A percentile compares a stretch with the other conserved stretches of the same genome.
Evolutionary conservation across 2,888 invertebrate genomes (phyloP).

Genomic region (Sepioteuthis lessoniana): DNA sequence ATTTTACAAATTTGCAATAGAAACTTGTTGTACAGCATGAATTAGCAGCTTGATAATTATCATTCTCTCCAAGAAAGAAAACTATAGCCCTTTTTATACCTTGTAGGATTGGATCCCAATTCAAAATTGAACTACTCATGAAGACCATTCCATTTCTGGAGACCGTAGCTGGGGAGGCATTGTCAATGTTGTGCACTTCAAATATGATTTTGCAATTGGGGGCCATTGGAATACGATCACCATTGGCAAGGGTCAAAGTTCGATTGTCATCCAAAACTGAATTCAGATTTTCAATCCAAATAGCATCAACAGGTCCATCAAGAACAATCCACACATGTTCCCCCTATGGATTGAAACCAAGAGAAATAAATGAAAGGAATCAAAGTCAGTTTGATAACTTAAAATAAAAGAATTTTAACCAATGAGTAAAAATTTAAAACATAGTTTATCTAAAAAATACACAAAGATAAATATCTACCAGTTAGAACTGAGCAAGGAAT

Average conservation of each 20-base stretch:
- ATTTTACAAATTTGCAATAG: too few species aligned
- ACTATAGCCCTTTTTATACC: slow-evolving; percentile 69
- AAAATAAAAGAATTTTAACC: too few species aligned
- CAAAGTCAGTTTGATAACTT: too few species aligned
- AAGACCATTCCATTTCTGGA: slow-evolving; percentile 80
- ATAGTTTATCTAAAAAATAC: too few species aligned
- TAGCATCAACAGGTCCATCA: slow-evolving; percentile 76
- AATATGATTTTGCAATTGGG: slow-evolving; percentile 76
- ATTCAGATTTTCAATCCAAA: slow-evolving; percentile 77
- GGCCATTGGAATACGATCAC: slow-evolving; percentile 76
- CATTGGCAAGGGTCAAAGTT: slow-evolving; percentile 76
- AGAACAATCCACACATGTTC: slow-evolving; percentile 75
- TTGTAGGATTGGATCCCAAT: slow-evolving; percentile 93
- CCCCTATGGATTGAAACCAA: slow-evolving; percentile 61
- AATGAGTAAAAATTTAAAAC: too few species aligned
- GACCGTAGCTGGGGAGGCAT: slow-evolving; percentile 76
- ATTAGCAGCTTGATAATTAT: background rate
- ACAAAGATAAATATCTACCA: too few species aligned
- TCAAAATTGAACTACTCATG: slow-evolving; percentile 95
- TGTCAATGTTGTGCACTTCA: slow-evolving; percentile 77
- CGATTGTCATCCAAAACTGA: slow-evolving; percentile 77
- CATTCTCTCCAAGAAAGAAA: background rate
- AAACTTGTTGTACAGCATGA: background rate
- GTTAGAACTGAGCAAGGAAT: too few species aligned
- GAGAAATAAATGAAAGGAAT: background rate